These are phyloP conservation scores for Tenthredo scrophulariae DNA, from an alignment of 2,888 invertebrate species.

Conservation along the genomic window DNA sequence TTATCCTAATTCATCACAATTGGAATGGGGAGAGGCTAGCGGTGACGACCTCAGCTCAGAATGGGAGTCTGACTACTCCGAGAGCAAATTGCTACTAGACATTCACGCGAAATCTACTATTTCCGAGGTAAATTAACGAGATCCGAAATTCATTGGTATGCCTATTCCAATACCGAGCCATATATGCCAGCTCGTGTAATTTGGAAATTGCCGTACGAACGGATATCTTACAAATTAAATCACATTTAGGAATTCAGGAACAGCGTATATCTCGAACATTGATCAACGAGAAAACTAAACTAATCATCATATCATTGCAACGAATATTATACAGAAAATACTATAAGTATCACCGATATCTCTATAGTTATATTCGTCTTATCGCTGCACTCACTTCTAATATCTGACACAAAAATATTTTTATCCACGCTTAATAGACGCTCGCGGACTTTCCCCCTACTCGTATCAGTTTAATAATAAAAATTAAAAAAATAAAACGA, in stretches of 20 bases:
- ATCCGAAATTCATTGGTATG: neutral
- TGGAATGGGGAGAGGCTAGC: conserved; percentile 93
- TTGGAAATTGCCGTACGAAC: neutral
- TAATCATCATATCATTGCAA: neutral
- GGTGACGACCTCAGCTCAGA: conserved; percentile 95
- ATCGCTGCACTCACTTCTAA: neutral
- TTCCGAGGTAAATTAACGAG: conserved; percentile 59
- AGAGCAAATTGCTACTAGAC: conserved; percentile 55
- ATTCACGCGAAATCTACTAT: conserved; percentile 57
- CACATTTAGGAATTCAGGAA: neutral
- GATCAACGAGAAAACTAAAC: conserved; percentile 4
- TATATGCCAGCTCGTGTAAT: neutral
- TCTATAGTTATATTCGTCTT: neutral
- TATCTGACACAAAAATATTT: neutral
- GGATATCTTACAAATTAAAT: neutral
- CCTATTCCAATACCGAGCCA: neutral
- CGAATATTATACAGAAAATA: neutral
- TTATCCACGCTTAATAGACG: neutral
- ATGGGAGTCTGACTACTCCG: conserved; percentile 89
- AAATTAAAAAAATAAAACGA: too few species aligned
- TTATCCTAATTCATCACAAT: conserved; percentile 74
- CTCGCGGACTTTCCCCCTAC: too few species aligned
- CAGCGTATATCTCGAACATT: neutral
- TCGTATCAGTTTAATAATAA: too few species aligned
- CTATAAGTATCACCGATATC: neutral